Conservation (phyloP, 2,113 vertebrate species). For the Eleginops maclovinus region DNA sequence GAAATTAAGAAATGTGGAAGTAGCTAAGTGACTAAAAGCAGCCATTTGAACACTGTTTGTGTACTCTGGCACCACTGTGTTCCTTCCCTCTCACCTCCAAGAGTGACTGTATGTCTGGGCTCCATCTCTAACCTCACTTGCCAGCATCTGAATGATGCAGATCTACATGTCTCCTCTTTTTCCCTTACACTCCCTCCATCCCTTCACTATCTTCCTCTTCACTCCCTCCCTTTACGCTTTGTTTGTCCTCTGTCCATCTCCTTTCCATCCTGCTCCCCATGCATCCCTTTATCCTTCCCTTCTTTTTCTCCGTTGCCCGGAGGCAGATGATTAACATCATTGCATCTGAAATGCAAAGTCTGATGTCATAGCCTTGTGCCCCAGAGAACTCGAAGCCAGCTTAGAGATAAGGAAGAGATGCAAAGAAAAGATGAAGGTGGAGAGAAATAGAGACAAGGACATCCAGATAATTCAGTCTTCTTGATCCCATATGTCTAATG, state of each 20-base stretch:
- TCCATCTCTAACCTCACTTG: conserved; percentile 68
- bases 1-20: conserved; percentile 17
- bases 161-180: conserved; percentile 43
- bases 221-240: conserved; percentile 29
- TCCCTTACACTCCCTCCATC: conserved; percentile 21
- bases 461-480: conserved; percentile 16
- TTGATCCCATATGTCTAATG: not conserved
- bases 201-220: conserved; percentile 27
- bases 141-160: conserved; percentile 71
- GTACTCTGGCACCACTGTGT: conserved; percentile 2
- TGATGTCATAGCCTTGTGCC: conserved; percentile 69
- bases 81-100: not conserved
- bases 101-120: conserved; percentile 51
- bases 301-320: conserved; percentile 43
- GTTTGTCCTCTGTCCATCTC: conserved; percentile 43
- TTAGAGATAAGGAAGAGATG: conserved; percentile 27
- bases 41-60: not conserved
- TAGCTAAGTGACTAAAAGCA: conserved; percentile 9
- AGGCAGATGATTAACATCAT: conserved; percentile 80
- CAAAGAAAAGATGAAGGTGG: conserved; percentile 11
- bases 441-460: conserved; percentile 15
- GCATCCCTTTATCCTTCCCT: conserved; percentile 31
- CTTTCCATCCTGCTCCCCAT: conserved; percentile 27
- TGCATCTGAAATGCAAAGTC: conserved; percentile 72
- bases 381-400: conserved; percentile 52